Conservation (phyloP, 2,888 invertebrate genomes). For the Drosophila anomalata region DNA sequence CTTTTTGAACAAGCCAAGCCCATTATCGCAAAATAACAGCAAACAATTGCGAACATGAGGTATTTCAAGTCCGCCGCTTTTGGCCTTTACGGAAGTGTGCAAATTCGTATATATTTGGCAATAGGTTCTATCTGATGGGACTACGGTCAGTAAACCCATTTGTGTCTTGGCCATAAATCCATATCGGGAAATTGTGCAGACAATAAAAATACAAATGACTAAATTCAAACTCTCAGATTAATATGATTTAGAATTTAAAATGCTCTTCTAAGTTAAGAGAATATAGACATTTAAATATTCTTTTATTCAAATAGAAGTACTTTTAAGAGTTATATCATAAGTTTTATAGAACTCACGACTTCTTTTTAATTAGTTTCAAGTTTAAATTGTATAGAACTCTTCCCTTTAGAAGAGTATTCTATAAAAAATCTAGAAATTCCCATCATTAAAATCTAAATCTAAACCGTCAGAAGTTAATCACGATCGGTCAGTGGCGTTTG, state of each 20-base stretch:
- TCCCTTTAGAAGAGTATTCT: constrained; percentile 9
- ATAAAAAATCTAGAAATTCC: constrained; percentile 33
- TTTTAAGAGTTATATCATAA: background rate
- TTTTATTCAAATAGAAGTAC: background rate
- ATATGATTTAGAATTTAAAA: background rate
- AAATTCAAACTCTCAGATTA: constrained; percentile 19
- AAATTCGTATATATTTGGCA: constrained; percentile 35
- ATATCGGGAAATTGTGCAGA: constrained; percentile 55
- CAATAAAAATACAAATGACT: constrained; percentile 8
- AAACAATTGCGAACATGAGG: constrained; percentile 47
- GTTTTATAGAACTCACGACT: too few species aligned
- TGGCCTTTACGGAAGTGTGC: constrained; percentile 63
- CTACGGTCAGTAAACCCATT: constrained; percentile 73
- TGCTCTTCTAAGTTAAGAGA: background rate
- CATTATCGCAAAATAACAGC: constrained; percentile 44
- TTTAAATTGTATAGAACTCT: background rate
- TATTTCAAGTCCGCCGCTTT: constrained; percentile 66
- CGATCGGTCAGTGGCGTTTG: constrained; percentile 61
- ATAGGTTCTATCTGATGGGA: constrained; percentile 31
- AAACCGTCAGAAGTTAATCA: constrained; percentile 29
- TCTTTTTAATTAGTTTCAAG: background rate
- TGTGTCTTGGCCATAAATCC: constrained; percentile 37
- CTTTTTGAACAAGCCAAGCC: constrained; percentile 37
- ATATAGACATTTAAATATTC: background rate
- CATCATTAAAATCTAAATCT: constrained; percentile 36